Base-by-base conservation (phyloP, 2,888 invertebrate species). In the Tridacna crocea region DNA sequence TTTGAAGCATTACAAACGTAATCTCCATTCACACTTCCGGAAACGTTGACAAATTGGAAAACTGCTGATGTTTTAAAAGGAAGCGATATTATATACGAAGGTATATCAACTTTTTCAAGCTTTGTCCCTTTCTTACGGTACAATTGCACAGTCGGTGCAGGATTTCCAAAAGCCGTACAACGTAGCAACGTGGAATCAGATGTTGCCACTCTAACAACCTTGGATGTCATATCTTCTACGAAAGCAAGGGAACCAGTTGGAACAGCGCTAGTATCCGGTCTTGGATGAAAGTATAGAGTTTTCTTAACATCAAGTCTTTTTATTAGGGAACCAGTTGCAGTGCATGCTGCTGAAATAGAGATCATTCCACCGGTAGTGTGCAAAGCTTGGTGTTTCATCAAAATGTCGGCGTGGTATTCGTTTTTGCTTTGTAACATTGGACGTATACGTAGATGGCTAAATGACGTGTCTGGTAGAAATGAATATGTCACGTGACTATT, bases 331-430 rank as follows among this genome's bases (percentile, higher is more conserved):
- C 36, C 61, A 0, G 70, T 60, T 4, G 60, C 24, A 0, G 77
- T 70, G 36, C 85, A 78, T 26, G 82, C 85, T 1, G 77, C 76
- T 11, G 68, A 47, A 8, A 85, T 68, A 0, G 80, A 68, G 19
- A 85, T 36, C 66, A 82, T 70, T 22, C 80, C 78, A 27, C 82
- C 82, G 27, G 48, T 48, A 47, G 55, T 68, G n/a, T 75, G 47
- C 22, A 85, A 48, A 22, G 70, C 75, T 4, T 36, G 73, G 0
- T 75, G 65, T 22, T 63, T 77, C 4, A 85, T 51, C 6, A 76
- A 58, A n/a, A 82, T 51, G 36, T 85, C 80, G 8, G 74, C 55
- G 46, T 82, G 82, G n/a, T 82, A 76, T 48, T 82, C 85, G 17
- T 19, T 51, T n/a, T 15, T 48, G n/a, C 73, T 76, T 22, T 58